Base-by-base conservation (phyloP, 2,888 invertebrate genomes). In the Sinohyriopsis cumingii region DNA sequence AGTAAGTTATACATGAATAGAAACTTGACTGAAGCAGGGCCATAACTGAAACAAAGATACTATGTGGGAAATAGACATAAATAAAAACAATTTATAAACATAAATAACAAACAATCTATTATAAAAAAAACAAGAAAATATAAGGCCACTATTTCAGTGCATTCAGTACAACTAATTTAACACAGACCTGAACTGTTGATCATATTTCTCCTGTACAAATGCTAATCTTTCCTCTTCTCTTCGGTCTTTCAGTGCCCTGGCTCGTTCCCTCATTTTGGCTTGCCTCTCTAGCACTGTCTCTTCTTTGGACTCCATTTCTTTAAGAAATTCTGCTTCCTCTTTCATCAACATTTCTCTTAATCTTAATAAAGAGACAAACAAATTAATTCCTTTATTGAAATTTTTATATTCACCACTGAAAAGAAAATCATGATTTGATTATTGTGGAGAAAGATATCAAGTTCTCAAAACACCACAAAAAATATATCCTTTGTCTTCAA, bases 251-350 rank as follows among this genome's bases (percentile, higher is more conserved):
- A 90, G 72, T 55, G 81, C 79, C 71, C 87, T 87, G 2, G 89
- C 89, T 63, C 88, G 74, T 57, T 89, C 86, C 65, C 89, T 82
- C 87, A 90, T 88, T 76, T 88, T 88, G 24, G 89, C 89, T 68
- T 90, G 89, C 66, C 89, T 79, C 69, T 90, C 89, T 28, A 88
- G 56, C 18, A 84, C 82, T 61, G 89, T 90, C 74, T 89, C 89
- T 73, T 89, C 86, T 69, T 82, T 84, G 0, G 77, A 83, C 69
- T 86, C 88, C 86, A 89, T 87, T 77, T 89, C 88, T 33, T 60
- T 65, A 15, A 87, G 65, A 63, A 84, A 87, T 59, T 82, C 72
- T 65, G 80, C 75, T 70, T 89, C 88, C 67, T 90, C 90, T 45
- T 65, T 68, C 54, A 75, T 64, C 63, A 90, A 69, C 73, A 89